Evolutionary conservation across 2,888 invertebrate genomes (phyloP).

Genomic region (Gandaritis pyraliata): DNA sequence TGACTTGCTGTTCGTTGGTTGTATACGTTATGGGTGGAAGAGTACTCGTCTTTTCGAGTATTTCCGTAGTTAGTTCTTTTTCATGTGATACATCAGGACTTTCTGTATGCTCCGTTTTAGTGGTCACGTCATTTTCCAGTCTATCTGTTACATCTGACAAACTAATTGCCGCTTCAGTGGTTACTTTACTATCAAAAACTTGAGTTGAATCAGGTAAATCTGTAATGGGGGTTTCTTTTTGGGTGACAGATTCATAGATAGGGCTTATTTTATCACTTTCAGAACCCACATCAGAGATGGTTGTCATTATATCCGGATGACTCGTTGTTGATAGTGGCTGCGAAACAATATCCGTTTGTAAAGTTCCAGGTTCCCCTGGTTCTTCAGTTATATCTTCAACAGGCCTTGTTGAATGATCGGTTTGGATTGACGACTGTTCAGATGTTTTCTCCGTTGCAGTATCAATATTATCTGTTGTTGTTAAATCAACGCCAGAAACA

Average conservation of each 20-base stretch:
- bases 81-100: conserved; percentile 9
- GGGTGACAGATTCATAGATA: conserved; percentile 4
- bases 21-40: conserved; percentile 5
- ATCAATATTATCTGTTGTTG: conserved; percentile 12
- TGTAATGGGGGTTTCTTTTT: conserved; percentile 1
- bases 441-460: conserved; percentile 36
- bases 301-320: conserved; percentile 3
- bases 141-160: conserved; percentile 17
- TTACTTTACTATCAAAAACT: conserved; percentile 19
- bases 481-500: conserved; percentile 21
- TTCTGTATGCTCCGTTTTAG: conserved; percentile 14
- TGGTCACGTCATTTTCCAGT: conserved; percentile 14
- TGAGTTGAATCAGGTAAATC: conserved; percentile 15
- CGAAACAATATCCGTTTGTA: conserved; percentile 3
- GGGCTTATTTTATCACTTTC: conserved; percentile 19
- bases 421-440: conserved; percentile 22
- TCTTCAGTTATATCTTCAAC: conserved; percentile 18
- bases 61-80: conserved; percentile 9
- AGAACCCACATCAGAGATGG: conserved; percentile 9
- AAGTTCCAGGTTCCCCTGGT: conserved; percentile 7
- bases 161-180: conserved; percentile 24
- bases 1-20: conserved; percentile 8
- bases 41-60: conserved; percentile 11
- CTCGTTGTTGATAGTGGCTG: conserved; percentile 11
- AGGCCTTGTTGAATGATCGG: neutral